Evolutionary conservation across 92 coral and sea anemone genomes (phyloP).

Genomic region (Desmophyllum pertusum): DNA sequence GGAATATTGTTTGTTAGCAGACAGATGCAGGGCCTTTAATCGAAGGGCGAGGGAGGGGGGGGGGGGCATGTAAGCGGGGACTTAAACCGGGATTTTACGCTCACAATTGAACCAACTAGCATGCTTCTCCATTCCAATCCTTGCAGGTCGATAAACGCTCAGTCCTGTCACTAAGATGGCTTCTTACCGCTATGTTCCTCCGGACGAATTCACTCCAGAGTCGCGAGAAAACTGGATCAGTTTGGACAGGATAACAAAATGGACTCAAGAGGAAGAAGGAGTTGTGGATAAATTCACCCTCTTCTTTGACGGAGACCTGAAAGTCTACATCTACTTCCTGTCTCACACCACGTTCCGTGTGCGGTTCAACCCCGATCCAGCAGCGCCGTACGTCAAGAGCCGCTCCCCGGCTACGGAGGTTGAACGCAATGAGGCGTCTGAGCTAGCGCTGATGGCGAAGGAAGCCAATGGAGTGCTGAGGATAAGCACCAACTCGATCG

Average conservation of each 20-base stretch:
- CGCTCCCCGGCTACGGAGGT: conserved; percentile 84
- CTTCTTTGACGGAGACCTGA: conserved; percentile 64
- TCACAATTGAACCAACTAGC: no score
- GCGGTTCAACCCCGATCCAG: conserved; percentile 76
- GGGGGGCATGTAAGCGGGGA: no score
- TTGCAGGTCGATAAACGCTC: not conserved
- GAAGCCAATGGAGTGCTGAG: conserved; percentile 45
- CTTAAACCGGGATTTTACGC: no score
- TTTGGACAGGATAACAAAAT: conserved; percentile 55
- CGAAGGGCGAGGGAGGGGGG: no score
- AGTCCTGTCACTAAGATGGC: not conserved
- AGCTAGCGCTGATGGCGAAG: conserved; percentile 50
- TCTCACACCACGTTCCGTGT: conserved; percentile 72
- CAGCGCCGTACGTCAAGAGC: conserved; percentile 68
- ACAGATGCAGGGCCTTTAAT: no score
- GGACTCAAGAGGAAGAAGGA: conserved; percentile 79
- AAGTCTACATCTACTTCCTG: conserved; percentile 70
- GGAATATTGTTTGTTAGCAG: no score
- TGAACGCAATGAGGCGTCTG: conserved; percentile 76
- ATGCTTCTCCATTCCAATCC: no score
- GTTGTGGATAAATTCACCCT: conserved; percentile 74
- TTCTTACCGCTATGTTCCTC: conserved; percentile 70
- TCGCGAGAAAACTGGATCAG: conserved; percentile 66
- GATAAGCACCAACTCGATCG: conserved; percentile 54
- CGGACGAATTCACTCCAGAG: conserved; percentile 83